These are phyloP conservation scores for Sylvia borin DNA, from an alignment of 2,797 vertebrate species.

Conservation along the genomic window DNA sequence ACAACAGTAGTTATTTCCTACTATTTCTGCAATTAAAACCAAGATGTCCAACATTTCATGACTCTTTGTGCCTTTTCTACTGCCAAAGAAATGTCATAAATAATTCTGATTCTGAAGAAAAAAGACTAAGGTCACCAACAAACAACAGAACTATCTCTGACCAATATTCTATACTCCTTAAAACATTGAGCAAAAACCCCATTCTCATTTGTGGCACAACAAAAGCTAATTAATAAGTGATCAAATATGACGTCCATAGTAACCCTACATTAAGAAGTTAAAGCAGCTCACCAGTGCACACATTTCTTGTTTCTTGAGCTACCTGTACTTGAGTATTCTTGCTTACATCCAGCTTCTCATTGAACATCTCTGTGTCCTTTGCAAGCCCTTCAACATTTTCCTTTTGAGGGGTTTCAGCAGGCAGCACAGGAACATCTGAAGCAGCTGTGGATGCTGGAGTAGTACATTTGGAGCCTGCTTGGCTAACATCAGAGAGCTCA, in stretches of 20 bases:
- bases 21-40: background rate
- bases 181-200: background rate
- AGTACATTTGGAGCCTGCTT: constrained; percentile 79
- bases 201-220: background rate
- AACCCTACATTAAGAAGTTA: background rate
- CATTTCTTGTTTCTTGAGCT: constrained; percentile 81
- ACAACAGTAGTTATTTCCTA: background rate
- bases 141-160: background rate
- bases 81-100: background rate
- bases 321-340: constrained; percentile 82
- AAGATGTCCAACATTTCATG: background rate
- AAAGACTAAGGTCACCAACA: background rate
- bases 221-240: background rate
- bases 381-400: constrained; percentile 76
- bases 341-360: constrained; percentile 80
- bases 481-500: constrained; percentile 85
- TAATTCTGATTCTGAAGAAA: background rate
- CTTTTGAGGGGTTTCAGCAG: constrained; percentile 73
- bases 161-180: background rate
- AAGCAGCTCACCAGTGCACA: constrained; percentile 84
- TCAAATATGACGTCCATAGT: background rate
- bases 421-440: constrained; percentile 76
- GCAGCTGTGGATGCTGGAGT: constrained; percentile 76
- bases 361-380: constrained; percentile 75
- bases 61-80: background rate